A percentile compares a stretch with the other conserved stretches of the same genome.
Conservation (phyloP, 2,888 invertebrate species). For the Lissonota sp. region DNA sequence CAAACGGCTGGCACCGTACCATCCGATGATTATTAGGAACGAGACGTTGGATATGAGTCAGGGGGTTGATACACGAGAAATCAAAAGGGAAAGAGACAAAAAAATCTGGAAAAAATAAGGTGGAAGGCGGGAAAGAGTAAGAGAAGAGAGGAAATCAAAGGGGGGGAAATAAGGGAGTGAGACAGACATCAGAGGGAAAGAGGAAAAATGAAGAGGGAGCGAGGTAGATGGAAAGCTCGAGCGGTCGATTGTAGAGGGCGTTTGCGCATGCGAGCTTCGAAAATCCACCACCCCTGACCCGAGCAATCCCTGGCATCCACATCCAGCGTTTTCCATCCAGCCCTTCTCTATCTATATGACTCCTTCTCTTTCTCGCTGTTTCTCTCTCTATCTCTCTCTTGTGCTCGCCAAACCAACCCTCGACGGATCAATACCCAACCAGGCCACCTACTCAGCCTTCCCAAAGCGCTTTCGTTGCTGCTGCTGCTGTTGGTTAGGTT, state of each 20-base stretch:
- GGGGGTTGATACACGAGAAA: slow-evolving; percentile 34
- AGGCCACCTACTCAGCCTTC: slow-evolving; percentile 75
- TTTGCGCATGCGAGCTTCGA: slow-evolving; percentile 62
- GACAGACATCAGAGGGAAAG: slow-evolving; percentile 21
- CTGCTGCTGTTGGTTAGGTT: slow-evolving; percentile 48
- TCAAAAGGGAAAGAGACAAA: background rate
- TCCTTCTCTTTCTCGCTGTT: slow-evolving; percentile 7
- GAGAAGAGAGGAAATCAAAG: slow-evolving; percentile 13
- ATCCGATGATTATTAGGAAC: slow-evolving; percentile 44
- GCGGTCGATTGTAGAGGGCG: slow-evolving; percentile 65
- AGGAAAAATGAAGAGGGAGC: background rate
- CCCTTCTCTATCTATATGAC: slow-evolving; percentile 55
- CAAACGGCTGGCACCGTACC: slow-evolving; percentile 52
- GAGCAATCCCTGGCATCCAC: slow-evolving; percentile 60
- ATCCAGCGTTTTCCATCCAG: slow-evolving; percentile 43
- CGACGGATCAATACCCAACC: slow-evolving; percentile 83
- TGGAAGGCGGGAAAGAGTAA: background rate
- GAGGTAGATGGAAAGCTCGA: slow-evolving; percentile 32
- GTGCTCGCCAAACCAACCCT: slow-evolving; percentile 65
- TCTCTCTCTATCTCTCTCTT: slow-evolving; percentile 10
- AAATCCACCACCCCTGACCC: slow-evolving; percentile 65
- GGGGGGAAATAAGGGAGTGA: background rate
- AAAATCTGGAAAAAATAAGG: background rate
- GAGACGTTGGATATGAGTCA: slow-evolving; percentile 36
- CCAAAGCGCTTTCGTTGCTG: slow-evolving; percentile 54